Conservation (phyloP, 1,140 invertebrate species). For the Parapsyche elsis region DNA sequence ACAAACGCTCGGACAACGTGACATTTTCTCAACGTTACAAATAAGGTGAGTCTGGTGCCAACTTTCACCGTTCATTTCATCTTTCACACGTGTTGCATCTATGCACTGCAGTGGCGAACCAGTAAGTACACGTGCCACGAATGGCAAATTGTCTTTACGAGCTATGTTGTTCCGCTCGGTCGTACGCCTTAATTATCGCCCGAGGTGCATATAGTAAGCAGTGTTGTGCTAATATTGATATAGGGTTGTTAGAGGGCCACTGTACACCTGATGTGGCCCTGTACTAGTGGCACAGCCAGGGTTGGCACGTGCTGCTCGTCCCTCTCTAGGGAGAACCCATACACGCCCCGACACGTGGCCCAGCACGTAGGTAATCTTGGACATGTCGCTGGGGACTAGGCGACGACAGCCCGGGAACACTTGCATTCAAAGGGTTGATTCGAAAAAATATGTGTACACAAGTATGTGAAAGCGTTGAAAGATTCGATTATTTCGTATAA, state of each 20-base stretch:
- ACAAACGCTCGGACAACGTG: no score
- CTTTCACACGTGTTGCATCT: no score
- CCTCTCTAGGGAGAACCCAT: neutral
- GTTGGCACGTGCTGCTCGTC: neutral
- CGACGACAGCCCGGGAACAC: neutral
- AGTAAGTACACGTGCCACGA: neutral
- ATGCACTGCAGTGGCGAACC: neutral
- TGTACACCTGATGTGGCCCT: conserved; percentile 20
- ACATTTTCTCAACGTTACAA: no score
- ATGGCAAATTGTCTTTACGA: conserved; percentile 11
- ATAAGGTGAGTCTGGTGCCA: no score
- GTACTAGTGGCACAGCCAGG: neutral
- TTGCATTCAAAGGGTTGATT: conserved; percentile 7
- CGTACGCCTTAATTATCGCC: conserved; percentile 22
- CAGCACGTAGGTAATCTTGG: conserved; percentile 4
- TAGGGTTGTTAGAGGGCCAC: neutral
- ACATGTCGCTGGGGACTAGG: conserved; percentile 8
- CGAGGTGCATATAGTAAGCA: neutral
- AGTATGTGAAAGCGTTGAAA: no score
- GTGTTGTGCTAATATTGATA: conserved; percentile 32
- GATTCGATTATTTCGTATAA: no score
- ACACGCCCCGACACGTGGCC: neutral
- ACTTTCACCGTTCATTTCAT: no score
- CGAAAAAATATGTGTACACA: neutral
- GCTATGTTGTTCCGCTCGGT: neutral